Evolutionary conservation across 2,113 vertebrate species (phyloP), one percentile per base, ranked within the genome.

Genomic region (Empidonax traillii): DNA sequence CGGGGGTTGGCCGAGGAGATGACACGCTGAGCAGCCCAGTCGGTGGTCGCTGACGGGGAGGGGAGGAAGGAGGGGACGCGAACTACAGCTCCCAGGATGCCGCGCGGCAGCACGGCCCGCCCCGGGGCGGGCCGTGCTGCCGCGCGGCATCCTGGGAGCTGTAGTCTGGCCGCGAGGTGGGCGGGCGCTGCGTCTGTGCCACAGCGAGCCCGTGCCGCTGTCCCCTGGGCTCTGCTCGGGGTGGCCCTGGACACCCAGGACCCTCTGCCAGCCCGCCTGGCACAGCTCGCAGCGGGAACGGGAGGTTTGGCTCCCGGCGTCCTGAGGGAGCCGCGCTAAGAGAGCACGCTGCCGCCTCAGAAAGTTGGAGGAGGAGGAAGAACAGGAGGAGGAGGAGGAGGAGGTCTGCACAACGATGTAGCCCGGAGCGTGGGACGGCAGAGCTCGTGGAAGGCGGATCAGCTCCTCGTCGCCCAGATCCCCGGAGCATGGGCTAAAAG

Each of bases 1-100:
- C 4, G 5, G 1, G 8, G 4, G 13, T 6, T 31, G 28, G 9
- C 15, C 28, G 33, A 14, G 11, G 4, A 35, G 8, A n/a, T 6
- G 14, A 30, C 12, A 21, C 8, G 1, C 3, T 1, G 1, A 0
- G 4, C 18, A 6, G 1, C 7, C 49, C 49, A 51, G 24, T 6
- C 24, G 25, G 49, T 14, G 25, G 49, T 14, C 49, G 25, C 49
- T 15, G 44, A 20, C 44, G 49, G 12, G 47, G 47, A 16, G 5
- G 21, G 44, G 15, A 5, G 3, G 5, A 4, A 18, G 18, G 2
- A 4, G 1, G 10, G 2, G 1, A 7, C 0, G 9, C 3, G 7
- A 16, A 91, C 95, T 89, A 78, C 89, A 52, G 0, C 24, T 89
- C 91, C 96, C 95, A 82, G 55, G 46, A 44, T 35, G 79, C 79